Base-by-base conservation (phyloP, 2,797 vertebrate species). In the Clarias platycephalus region DNA sequence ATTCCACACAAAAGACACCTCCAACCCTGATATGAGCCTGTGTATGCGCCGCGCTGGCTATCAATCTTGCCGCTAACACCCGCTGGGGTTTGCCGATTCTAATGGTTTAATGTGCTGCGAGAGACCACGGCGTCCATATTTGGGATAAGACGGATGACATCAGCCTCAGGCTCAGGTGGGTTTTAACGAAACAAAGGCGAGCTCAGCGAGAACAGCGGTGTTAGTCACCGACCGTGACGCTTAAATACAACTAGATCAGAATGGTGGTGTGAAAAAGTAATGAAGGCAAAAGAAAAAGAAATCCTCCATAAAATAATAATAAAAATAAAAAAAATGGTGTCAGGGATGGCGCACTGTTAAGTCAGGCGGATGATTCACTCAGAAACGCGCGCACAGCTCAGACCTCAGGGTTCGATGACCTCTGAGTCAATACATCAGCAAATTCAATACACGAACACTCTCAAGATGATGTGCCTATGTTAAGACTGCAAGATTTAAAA, bases 101-200 rank as follows among this genome's bases (percentile, higher is more conserved):
- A 37, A 58, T 40, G 55, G 44, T 63, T 57, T 75, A 88, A 82
- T 63, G 57, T 72, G 57, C 37, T 64, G 67, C 20, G 22, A 60
- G 44, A 60, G 13, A 28, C 28, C 4, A 6, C 6, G 63, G 6
- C 37, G 63, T 40, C 37, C 74, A 83, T 81, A 84, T 70, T 37
- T 77, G 64, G 55, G 31, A 64, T n/a, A 53, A 55, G 9, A 67
- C 58, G 24, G 79, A 84, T 82, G 64, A 82, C 86, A 82, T 82
- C 63, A 79, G 60, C 85, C 16, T n/a, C 55, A 31, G 67, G 34
- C 82, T 84, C 84, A 88, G 88, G 82, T 86, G 86, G 79, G 72
- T 24, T 60, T 18, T 24, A 58, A 77, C 55, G 28, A 84, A 84
- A 86, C 75, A 3, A 84, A 86, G 72, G 84, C 28, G 28, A 58